phyloP scores from a whole-genome alignment of 2,888 invertebrate genomes.

The Synanthedon vespiformis region DNA sequence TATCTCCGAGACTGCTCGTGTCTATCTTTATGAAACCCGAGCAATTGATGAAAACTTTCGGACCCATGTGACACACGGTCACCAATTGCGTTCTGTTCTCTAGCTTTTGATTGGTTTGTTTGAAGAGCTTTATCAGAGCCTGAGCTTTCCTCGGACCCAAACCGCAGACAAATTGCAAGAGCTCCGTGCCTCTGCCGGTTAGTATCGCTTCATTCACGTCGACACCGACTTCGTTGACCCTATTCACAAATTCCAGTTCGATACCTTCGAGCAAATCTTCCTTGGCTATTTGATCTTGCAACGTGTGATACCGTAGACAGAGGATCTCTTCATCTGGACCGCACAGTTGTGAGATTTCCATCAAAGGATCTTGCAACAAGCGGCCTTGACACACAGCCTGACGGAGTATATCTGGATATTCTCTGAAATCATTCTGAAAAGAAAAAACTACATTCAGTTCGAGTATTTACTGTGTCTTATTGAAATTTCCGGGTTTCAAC shows the following conservation, averaged over 20 bases:
- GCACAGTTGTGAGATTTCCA: conserved; percentile 96
- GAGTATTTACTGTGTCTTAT: no score
- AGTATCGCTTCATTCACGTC: conserved; percentile 95
- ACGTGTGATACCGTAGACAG: conserved; percentile 90
- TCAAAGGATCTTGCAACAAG: conserved; percentile 92
- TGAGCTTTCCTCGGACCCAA: conserved; percentile 95
- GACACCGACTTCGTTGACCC: conserved; percentile 98
- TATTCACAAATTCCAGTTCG: conserved; percentile 90
- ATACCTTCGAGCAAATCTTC: conserved; percentile 89
- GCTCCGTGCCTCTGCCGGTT: conserved; percentile 85
- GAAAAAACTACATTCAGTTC: not conserved
- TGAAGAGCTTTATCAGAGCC: conserved; percentile 85
- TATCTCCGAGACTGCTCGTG: conserved; percentile 93
- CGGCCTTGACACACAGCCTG: conserved; percentile 95
- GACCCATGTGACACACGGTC: conserved; percentile 96
- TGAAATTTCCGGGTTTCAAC: not conserved
- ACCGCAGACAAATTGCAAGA: conserved; percentile 97
- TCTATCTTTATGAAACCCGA: conserved; percentile 99
- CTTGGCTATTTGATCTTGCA: conserved; percentile 84
- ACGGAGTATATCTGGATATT: conserved; percentile 90
- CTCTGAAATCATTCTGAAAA: conserved; percentile 83
- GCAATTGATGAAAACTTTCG: conserved; percentile 98
- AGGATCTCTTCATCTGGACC: conserved; percentile 97
- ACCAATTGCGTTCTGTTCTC: conserved; percentile 97
- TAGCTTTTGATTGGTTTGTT: conserved; percentile 90